Evolutionary conservation across 2,797 vertebrate genomes (phyloP).

Genomic region (Pagetopsis macropterus): DNA sequence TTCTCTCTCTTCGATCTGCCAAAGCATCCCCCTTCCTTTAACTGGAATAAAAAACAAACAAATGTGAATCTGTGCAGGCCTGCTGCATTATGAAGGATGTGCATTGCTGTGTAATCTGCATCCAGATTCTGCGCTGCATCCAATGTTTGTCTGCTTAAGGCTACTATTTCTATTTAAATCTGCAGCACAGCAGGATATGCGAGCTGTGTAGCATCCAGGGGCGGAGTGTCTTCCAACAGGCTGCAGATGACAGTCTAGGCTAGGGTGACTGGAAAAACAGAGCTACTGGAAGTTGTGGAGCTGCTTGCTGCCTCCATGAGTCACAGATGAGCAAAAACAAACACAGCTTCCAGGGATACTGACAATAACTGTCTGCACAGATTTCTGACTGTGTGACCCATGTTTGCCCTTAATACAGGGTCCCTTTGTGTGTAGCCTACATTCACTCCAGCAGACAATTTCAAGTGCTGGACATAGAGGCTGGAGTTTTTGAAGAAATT

Average conservation of each 20-base stretch:
- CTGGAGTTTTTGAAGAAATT: conserved; percentile 25
- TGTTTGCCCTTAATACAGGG: conserved; percentile 48
- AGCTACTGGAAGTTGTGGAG: conserved; percentile 30
- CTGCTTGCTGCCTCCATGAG: conserved; percentile 22
- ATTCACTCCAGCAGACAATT: conserved; percentile 53
- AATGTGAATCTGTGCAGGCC: not conserved
- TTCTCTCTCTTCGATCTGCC: not conserved
- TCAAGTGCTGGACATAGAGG: conserved; percentile 32
- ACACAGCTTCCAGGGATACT: conserved; percentile 21
- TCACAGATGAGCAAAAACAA: conserved; percentile 5
- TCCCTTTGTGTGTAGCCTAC: conserved; percentile 69
- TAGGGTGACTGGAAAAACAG: conserved; percentile 17
- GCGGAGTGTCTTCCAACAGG: conserved; percentile 52
- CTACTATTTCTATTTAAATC: conserved; percentile 54
- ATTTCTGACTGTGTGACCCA: conserved; percentile 49
- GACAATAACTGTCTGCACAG: conserved; percentile 51
- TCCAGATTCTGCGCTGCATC: conserved; percentile 10
- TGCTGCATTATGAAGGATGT: conserved; percentile 6
- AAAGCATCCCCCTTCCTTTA: conserved; percentile 12
- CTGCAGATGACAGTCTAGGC: conserved; percentile 68
- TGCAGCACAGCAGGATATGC: conserved; percentile 49
- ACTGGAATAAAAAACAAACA: conserved; percentile 19
- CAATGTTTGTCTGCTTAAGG: conserved; percentile 15
- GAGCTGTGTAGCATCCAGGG: conserved; percentile 47
- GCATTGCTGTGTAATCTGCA: conserved; percentile 10